These are phyloP conservation scores for Stenurella melanura DNA, from an alignment of 2,888 invertebrate genomes.

Conservation along the genomic window DNA sequence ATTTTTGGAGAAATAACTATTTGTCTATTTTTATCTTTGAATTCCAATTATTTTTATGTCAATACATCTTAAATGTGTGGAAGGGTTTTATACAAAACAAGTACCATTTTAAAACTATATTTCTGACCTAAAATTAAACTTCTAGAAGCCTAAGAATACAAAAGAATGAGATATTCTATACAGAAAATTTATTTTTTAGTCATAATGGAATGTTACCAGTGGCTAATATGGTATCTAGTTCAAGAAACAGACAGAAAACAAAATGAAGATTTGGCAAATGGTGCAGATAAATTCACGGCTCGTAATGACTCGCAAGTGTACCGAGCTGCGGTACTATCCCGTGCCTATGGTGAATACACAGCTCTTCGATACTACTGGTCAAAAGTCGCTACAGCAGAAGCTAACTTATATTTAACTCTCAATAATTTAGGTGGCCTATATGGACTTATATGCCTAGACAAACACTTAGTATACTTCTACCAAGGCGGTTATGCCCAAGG, in stretches of 20 bases:
- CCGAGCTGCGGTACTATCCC: constrained; percentile 83
- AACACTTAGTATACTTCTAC: constrained; percentile 78
- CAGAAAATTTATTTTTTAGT: constrained; percentile 74
- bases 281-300: constrained; percentile 82
- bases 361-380: constrained; percentile 76
- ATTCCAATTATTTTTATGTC: too few species aligned
- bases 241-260: constrained; percentile 81
- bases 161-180: too few species aligned
- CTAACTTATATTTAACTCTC: constrained; percentile 69
- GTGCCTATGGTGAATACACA: constrained; percentile 85
- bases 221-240: constrained; percentile 89
- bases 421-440: constrained; percentile 76
- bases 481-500: constrained; percentile 74
- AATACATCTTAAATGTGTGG: too few species aligned
- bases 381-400: constrained; percentile 70
- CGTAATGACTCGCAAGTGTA: constrained; percentile 87
- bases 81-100: too few species aligned
- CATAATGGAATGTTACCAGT: constrained; percentile 83
- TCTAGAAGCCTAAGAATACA: too few species aligned
- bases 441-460: constrained; percentile 77
- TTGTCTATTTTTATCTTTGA: too few species aligned
- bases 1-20: too few species aligned
- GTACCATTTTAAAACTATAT: too few species aligned
- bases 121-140: too few species aligned
- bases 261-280: constrained; percentile 75